Evolutionary conservation across 2,888 invertebrate genomes (phyloP).

Genomic region (Ischnura elegans): DNA sequence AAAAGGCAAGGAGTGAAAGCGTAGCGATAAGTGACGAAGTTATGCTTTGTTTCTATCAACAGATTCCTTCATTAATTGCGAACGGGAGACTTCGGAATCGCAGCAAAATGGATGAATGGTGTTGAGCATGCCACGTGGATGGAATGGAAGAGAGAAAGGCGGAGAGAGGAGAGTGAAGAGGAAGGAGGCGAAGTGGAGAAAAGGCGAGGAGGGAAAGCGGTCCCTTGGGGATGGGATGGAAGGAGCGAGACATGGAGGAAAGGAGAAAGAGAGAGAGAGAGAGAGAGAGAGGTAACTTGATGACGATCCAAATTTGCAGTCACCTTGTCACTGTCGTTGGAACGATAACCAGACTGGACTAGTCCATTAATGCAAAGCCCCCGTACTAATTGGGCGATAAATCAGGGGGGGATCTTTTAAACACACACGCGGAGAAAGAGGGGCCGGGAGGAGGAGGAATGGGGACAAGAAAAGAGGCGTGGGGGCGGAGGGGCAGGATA

Average conservation of each 20-base stretch:
- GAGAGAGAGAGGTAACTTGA: slow-evolving; percentile 56
- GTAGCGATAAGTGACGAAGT: too few species aligned
- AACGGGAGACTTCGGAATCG: too few species aligned
- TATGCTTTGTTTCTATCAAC: too few species aligned
- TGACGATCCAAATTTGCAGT: slow-evolving; percentile 69
- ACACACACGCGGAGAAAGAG: background rate
- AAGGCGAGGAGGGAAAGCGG: background rate
- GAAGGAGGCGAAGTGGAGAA: background rate
- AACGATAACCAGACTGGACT: slow-evolving; percentile 68
- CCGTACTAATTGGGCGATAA: slow-evolving; percentile 69
- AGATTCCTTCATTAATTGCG: too few species aligned
- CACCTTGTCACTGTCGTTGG: slow-evolving; percentile 68
- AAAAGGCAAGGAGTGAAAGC: too few species aligned
- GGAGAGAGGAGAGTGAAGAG: background rate
- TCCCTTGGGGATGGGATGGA: background rate
- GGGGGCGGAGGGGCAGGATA: background rate
- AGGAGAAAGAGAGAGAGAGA: background rate
- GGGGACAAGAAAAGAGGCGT: background rate
- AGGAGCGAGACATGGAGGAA: background rate
- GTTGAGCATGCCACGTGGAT: too few species aligned
- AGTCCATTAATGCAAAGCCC: slow-evolving; percentile 68
- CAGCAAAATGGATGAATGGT: too few species aligned
- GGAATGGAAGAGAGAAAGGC: background rate
- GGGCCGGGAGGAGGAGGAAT: background rate
- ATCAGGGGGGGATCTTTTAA: slow-evolving; percentile 63